Percentiles rank a stretch among this genome's conserved stretches.
Evolutionary conservation across 2,888 invertebrate species (phyloP).

Genomic region (Alsophila aescularia): DNA sequence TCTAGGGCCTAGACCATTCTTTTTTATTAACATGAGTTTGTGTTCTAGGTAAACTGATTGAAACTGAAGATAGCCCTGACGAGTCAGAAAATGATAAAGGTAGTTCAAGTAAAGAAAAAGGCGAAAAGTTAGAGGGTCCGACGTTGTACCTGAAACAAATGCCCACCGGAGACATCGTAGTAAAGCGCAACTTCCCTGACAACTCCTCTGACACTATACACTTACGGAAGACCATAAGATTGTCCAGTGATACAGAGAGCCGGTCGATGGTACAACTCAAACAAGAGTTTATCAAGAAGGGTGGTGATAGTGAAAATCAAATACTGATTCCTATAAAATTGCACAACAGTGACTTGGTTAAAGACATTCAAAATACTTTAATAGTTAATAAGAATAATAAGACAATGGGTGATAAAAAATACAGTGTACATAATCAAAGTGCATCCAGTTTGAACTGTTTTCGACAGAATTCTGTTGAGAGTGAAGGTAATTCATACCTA

Average conservation of each 20-base stretch:
- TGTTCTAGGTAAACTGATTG: slow-evolving; percentile 84
- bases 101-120: slow-evolving; percentile 47
- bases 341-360: slow-evolving; percentile 74
- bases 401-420: slow-evolving; percentile 79
- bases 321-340: slow-evolving; percentile 76
- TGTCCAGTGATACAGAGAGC: slow-evolving; percentile 75
- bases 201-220: slow-evolving; percentile 68
- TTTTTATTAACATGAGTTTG: slow-evolving; percentile 10
- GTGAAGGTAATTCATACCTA: slow-evolving; percentile 73
- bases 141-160: slow-evolving; percentile 78
- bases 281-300: slow-evolving; percentile 73
- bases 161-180: slow-evolving; percentile 71
- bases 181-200: slow-evolving; percentile 72
- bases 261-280: slow-evolving; percentile 76
- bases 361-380: slow-evolving; percentile 81
- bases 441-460: slow-evolving; percentile 76
- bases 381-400: slow-evolving; percentile 80
- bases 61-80: slow-evolving; percentile 84
- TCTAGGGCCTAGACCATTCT: too few relatives aligned
- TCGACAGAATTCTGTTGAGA: slow-evolving; percentile 73
- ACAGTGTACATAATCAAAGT: slow-evolving; percentile 80
- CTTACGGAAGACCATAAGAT: slow-evolving; percentile 73
- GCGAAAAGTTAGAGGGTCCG: slow-evolving; percentile 63
- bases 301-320: slow-evolving; percentile 77
- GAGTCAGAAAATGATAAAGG: slow-evolving; percentile 81